Evolutionary conservation across 2,888 invertebrate species (phyloP).

Genomic region (Leptinotarsa juncta): DNA sequence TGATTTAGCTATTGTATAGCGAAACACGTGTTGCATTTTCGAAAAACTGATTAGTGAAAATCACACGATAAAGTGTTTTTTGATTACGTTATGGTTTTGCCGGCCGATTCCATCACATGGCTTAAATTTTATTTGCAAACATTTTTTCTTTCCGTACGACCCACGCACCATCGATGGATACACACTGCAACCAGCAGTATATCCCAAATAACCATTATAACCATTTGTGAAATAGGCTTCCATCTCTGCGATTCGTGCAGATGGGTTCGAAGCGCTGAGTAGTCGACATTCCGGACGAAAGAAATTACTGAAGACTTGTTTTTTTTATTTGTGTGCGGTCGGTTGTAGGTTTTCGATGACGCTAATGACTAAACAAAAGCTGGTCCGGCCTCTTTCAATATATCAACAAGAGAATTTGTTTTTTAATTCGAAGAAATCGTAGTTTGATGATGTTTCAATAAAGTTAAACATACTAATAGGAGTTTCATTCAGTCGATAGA

Average conservation of each 20-base stretch:
- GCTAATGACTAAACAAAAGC: constrained; percentile 41
- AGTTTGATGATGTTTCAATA: background rate
- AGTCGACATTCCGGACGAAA: constrained; percentile 28
- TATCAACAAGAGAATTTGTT: background rate
- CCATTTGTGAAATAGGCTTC: constrained; percentile 5
- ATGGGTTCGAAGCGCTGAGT: constrained; percentile 23
- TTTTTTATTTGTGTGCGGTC: constrained; percentile 36
- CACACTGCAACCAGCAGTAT: too few species aligned
- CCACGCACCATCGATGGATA: too few species aligned
- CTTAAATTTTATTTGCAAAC: too few species aligned
- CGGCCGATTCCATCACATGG: too few species aligned
- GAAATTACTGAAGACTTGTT: constrained; percentile 29
- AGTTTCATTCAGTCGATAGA: background rate
- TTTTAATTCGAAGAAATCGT: constrained; percentile 5
- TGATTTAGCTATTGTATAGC: too few species aligned
- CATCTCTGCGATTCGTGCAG: constrained; percentile 5
- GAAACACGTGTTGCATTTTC: too few species aligned
- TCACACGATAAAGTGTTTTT: too few species aligned
- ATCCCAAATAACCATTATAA: background rate
- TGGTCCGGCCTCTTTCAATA: constrained; percentile 13
- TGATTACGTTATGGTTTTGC: too few species aligned
- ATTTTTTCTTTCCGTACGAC: too few species aligned
- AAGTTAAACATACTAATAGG: background rate
- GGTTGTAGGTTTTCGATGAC: constrained; percentile 37
- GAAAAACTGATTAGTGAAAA: too few species aligned